A percentile compares a stretch with the other conserved stretches of the same genome.
Evolutionary conservation across 2,888 invertebrate genomes (phyloP).

Genomic region (Himalopsyche kuldschensis): DNA sequence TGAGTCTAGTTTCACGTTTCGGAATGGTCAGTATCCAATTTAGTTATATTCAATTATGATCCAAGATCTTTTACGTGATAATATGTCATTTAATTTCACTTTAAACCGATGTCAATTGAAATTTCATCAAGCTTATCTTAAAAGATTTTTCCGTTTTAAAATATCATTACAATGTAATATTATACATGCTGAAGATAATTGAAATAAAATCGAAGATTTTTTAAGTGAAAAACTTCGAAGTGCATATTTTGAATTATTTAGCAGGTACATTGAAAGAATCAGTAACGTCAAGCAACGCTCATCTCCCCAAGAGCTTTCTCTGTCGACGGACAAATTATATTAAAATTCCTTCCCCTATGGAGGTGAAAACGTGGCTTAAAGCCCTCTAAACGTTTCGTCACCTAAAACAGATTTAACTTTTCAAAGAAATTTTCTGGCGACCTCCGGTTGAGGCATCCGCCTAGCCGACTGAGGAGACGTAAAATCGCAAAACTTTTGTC

Average conservation of each 20-base stretch:
- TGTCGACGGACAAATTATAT: slow-evolving; percentile 8
- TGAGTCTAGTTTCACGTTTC: too few species aligned
- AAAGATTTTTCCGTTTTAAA: too few species aligned
- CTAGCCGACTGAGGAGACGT: not conserved
- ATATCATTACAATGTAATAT: too few species aligned
- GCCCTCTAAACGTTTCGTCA: slow-evolving; percentile 22
- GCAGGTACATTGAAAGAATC: not conserved
- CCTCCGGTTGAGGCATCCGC: not conserved
- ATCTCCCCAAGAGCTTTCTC: not conserved
- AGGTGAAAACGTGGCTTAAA: slow-evolving; percentile 17
- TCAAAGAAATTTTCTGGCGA: not conserved
- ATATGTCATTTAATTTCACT: too few species aligned
- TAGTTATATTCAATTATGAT: too few species aligned
- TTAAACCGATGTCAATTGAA: too few species aligned
- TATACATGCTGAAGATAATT: too few species aligned
- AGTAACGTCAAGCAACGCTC: not conserved
- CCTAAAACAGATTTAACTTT: slow-evolving; percentile 2
- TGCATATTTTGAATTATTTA: not conserved
- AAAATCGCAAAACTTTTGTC: not conserved
- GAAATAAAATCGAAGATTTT: too few species aligned
- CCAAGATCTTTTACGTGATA: too few species aligned
- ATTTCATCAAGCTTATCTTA: too few species aligned
- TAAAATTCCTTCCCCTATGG: slow-evolving; percentile 18
- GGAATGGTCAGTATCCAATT: too few species aligned
- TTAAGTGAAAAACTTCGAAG: not conserved